Percentiles rank a stretch among this genome's conserved stretches.
These are phyloP conservation scores for Ailuropoda melanoleuca DNA, from an alignment of 2,113 vertebrate species.

Conservation along the genomic window DNA sequence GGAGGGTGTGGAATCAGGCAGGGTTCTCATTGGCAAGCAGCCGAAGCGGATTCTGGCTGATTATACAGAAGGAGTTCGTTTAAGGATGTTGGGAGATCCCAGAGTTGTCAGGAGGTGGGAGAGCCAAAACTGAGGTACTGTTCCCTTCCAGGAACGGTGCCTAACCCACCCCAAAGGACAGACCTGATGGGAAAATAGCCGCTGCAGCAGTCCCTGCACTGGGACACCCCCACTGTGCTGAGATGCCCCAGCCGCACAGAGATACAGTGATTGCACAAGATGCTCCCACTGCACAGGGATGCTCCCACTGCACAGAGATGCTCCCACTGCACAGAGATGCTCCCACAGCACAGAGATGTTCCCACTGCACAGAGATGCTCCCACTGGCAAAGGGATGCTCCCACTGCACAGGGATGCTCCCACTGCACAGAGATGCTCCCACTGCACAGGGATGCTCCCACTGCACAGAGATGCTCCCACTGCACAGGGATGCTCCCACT, in stretches of 20 bases:
- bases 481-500: no score
- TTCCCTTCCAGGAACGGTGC: neutral
- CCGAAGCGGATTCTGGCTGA: neutral
- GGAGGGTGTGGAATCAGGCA: accelerated
- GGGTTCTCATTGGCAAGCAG: no score
- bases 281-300: neutral
- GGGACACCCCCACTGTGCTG: accelerated
- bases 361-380: accelerated
- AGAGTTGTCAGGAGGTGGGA: neutral
- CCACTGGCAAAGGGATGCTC: accelerated
- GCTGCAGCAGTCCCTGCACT: accelerated
- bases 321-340: accelerated
- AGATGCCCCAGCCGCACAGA: accelerated
- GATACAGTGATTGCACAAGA: neutral
- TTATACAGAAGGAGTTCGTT: neutral
- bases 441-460: no score
- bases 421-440: neutral
- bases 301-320: accelerated
- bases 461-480: no score
- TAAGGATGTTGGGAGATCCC: accelerated
- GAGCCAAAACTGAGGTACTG: no score
- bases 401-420: no score
- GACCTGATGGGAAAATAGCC: neutral
- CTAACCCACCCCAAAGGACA: accelerated
- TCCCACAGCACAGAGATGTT: accelerated